These are phyloP conservation scores for Lydus trimaculatus DNA, from an alignment of 2,888 invertebrate species.

Conservation along the genomic window DNA sequence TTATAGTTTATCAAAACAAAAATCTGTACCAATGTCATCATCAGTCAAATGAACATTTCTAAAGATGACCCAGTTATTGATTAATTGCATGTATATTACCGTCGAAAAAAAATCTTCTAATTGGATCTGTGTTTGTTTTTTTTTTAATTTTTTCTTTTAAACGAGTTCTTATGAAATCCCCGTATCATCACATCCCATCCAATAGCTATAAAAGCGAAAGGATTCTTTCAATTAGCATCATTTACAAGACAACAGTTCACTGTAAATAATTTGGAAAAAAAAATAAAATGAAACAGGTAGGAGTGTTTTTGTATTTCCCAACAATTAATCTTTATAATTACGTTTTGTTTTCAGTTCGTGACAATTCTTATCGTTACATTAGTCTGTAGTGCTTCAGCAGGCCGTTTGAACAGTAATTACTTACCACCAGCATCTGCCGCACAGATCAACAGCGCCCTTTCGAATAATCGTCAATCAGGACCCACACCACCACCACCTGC, in stretches of 20 bases:
- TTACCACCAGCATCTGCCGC: constrained; percentile 13
- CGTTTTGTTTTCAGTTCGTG: constrained; percentile 20
- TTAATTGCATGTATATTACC: neutral
- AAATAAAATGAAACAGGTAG: constrained; percentile 28
- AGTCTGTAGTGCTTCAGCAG: constrained; percentile 16
- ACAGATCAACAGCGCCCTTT: constrained; percentile 3
- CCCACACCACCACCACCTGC: constrained; percentile 64
- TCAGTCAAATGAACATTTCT: neutral
- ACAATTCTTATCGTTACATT: constrained; percentile 8
- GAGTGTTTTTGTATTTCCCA: constrained; percentile 10
- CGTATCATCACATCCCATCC: constrained; percentile 29
- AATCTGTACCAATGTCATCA: no score
- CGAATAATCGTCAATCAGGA: constrained; percentile 6
- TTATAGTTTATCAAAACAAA: no score
- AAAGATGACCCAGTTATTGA: neutral
- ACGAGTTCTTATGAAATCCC: constrained; percentile 27
- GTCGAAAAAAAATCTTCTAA: neutral
- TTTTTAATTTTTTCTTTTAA: constrained; percentile 19
- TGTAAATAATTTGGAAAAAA: neutral
- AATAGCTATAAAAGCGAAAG: constrained; percentile 31
- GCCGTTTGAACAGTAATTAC: constrained; percentile 26
- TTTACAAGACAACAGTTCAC: constrained; percentile 21
- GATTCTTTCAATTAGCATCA: constrained; percentile 28
- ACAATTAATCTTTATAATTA: neutral
- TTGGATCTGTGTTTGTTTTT: neutral